These are phyloP conservation scores for Ptilonorhynchus violaceus DNA, from an alignment of 2,113 vertebrate genomes.

Conservation along the genomic window DNA sequence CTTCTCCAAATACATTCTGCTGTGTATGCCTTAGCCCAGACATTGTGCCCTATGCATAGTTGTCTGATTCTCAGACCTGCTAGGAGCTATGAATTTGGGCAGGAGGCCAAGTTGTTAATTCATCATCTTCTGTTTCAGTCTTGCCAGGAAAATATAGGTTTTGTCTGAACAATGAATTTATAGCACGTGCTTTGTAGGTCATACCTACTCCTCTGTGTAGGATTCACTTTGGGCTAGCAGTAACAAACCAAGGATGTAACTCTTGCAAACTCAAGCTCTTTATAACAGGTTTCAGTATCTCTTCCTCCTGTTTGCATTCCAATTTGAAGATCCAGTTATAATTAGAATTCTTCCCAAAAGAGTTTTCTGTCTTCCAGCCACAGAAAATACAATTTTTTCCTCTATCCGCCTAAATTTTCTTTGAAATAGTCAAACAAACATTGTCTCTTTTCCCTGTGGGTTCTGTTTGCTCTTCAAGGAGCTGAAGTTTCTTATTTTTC, in stretches of 20 bases:
- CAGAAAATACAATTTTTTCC: not conserved
- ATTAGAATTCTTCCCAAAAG: not conserved
- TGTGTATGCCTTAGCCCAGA: not conserved
- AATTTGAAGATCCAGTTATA: not conserved
- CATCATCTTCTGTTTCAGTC: not conserved
- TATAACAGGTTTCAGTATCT: not conserved
- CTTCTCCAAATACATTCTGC: not conserved
- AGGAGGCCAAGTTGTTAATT: not conserved
- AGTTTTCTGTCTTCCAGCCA: not conserved
- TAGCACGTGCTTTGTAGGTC: not conserved
- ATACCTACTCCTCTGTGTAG: not conserved
- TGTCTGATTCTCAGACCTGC: not conserved
- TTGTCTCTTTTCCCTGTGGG: not conserved
- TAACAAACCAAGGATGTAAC: not conserved
- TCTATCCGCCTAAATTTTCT: not conserved
- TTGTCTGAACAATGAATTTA: not conserved
- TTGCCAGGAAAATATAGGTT: not conserved
- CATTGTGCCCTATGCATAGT: not conserved
- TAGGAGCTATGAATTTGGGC: not conserved
- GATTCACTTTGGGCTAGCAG: not conserved
- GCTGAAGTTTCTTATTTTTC: not conserved
- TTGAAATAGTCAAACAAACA: slow-evolving; percentile 2
- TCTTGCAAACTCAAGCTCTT: not conserved
- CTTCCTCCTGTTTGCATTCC: not conserved
- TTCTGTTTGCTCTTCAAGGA: not conserved